Percentiles rank a stretch among this genome's conserved stretches.
Evolutionary conservation across 2,888 invertebrate species (phyloP).

Genomic region (Cerastis rubricosa): DNA sequence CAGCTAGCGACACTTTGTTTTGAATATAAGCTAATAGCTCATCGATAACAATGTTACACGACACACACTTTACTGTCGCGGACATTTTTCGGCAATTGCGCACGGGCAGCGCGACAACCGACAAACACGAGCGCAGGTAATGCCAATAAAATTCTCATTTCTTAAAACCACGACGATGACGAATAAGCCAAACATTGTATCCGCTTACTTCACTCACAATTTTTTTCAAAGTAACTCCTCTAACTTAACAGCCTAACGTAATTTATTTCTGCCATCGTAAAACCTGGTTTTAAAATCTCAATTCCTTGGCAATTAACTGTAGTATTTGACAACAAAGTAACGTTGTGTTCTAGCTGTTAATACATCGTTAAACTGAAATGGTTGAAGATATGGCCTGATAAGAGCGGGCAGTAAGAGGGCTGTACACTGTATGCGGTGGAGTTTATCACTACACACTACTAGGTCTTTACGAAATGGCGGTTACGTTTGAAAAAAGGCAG

Average conservation of each 20-base stretch:
- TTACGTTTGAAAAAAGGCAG: constrained; percentile 8
- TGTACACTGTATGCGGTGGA: constrained; percentile 41
- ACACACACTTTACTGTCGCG: no score
- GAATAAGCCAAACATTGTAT: constrained; percentile 36
- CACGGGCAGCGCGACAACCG: no score
- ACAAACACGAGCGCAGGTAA: no score
- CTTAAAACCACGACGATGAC: not conserved
- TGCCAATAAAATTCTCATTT: not conserved
- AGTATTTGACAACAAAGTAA: constrained; percentile 69
- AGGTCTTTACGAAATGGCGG: constrained; percentile 10
- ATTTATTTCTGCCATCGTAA: constrained; percentile 68
- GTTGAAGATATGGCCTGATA: constrained; percentile 65
- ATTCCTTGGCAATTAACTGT: constrained; percentile 70
- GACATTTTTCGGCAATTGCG: no score
- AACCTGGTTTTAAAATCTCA: constrained; percentile 69
- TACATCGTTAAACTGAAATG: constrained; percentile 69
- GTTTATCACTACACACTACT: constrained; percentile 35
- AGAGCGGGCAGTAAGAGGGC: constrained; percentile 40
- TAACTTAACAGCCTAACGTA: constrained; percentile 57
- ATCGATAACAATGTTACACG: no score
- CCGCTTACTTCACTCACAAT: not conserved
- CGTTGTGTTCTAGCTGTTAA: constrained; percentile 68
- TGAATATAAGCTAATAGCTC: no score
- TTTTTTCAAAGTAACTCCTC: constrained; percentile 47
- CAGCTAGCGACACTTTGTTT: no score